Evolutionary conservation across 2,888 invertebrate genomes (phyloP), one percentile per base, ranked within the genome.

Genomic region (Drosophila helvetica): DNA sequence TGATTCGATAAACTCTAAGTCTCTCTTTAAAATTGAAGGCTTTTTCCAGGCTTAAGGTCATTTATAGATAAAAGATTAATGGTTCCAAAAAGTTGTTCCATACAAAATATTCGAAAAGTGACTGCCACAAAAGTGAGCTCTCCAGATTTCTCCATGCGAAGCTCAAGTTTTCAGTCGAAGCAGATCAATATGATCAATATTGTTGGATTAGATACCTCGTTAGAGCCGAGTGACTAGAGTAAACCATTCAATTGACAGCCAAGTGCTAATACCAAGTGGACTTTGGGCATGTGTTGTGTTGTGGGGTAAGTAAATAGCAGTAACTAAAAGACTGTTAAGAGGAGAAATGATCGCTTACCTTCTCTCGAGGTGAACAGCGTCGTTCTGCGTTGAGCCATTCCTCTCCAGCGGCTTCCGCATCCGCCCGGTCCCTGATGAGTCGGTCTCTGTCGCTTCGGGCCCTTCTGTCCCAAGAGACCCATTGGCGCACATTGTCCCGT

Each of bases 281-380:
- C 17, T 50, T 30, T 38, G 38, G 38, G 38, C 38, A 19, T 63
- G 19, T n/a, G 62, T 12, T 42, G 47, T 25, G 47, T 25, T n/a
- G 5, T 12, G 5, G 22, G 17, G 42, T 19, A 54, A 18, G 65
- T 43, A 54, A 66, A 66, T 33, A 66, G 15, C 9, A 9, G 12
- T 17, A n/a, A 25, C 6, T 25, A 6, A 25, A 25, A 50, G 19
- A 50, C 12, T n/a, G 10, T 50, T 1, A 1, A n/a, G n/a, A n/a
- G n/a, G n/a, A n/a, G n/a, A 0, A 10, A 5, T 8, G 9, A 19
- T 17, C 12, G 45, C 43, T 66, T 81, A 86, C 84, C 97, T 96
- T 96, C 98, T 97, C 97, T 98, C 96, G 97, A 98, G 97, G 97
- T 97, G 96, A 98, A 98, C 95, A 97, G 96, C 93, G 97, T 97